phyloP scores from a whole-genome alignment of 2,113 vertebrate species.

The Candoia aspera region DNA sequence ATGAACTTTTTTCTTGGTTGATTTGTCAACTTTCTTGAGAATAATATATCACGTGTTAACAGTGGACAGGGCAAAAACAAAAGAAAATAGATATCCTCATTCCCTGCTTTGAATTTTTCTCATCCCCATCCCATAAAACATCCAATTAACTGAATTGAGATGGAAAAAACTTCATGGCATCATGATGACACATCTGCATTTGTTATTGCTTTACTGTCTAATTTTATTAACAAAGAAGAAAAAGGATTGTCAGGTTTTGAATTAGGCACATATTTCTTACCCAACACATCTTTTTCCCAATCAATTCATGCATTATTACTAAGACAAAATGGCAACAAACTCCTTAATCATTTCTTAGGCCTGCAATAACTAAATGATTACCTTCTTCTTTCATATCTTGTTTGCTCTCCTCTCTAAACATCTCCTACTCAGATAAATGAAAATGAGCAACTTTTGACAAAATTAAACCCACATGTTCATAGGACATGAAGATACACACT shows the following conservation, averaged over 20 bases:
- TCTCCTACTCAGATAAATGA: not conserved
- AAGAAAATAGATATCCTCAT: not conserved
- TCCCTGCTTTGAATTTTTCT: not conserved
- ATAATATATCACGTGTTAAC: not conserved
- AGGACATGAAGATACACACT: not conserved
- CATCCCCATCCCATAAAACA: not conserved
- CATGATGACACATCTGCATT: not conserved
- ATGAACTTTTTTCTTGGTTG: not conserved
- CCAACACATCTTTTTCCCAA: not conserved
- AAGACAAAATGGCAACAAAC: not conserved
- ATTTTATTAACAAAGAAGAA: not conserved
- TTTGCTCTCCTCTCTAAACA: not conserved
- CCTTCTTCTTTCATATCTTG: not conserved
- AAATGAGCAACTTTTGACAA: not conserved
- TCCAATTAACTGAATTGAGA: not conserved
- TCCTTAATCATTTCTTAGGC: not conserved
- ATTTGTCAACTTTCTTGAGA: not conserved
- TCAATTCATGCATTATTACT: not conserved
- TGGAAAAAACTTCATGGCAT: not conserved
- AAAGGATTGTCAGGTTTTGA: not conserved
- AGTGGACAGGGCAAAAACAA: not conserved
- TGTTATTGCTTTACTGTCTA: not conserved
- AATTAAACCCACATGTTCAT: not conserved
- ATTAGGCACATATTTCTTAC: not conserved
- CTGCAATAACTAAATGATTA: not conserved